Evolutionary conservation across 1,140 invertebrate genomes (phyloP).

Genomic region (Listronotus bonariensis): DNA sequence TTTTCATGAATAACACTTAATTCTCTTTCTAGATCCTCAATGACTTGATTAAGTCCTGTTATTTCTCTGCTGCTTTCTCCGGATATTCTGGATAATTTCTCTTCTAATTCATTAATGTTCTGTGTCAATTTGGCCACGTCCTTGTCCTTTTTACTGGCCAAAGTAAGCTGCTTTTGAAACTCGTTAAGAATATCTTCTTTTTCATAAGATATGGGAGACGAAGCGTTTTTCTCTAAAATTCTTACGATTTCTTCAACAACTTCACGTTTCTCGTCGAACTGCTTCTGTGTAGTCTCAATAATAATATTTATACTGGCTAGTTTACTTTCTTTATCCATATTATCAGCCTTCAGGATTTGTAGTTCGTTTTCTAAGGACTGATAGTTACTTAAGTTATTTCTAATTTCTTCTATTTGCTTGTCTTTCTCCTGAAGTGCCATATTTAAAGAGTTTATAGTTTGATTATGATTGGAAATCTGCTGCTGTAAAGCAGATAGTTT

Average conservation of each 20-base stretch:
- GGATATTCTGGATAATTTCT: conserved; percentile 10
- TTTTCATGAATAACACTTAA: conserved; percentile 56
- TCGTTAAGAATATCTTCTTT: conserved; percentile 38
- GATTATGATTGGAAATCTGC: conserved; percentile 51
- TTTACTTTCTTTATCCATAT: conserved; percentile 39
- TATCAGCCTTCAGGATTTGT: conserved; percentile 19
- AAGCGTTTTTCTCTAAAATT: conserved; percentile 36
- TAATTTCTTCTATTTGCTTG: conserved; percentile 29
- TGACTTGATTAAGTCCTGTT: conserved; percentile 30
- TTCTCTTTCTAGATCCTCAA: conserved; percentile 39
- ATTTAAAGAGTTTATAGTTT: conserved; percentile 44
- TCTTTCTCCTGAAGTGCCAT: conserved; percentile 38
- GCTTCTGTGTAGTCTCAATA: conserved; percentile 40
- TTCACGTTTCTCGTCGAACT: conserved; percentile 43
- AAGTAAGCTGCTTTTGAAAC: conserved; percentile 36
- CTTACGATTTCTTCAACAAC: conserved; percentile 40
- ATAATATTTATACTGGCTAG: conserved; percentile 36
- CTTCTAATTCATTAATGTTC: conserved; percentile 18
- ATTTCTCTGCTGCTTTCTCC: conserved; percentile 33
- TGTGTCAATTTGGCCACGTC: conserved; percentile 25
- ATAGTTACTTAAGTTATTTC: conserved; percentile 30
- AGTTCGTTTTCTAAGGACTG: conserved; percentile 32
- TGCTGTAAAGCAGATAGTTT: conserved; percentile 54
- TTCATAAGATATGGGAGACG: conserved; percentile 36
- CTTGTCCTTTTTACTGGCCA: conserved; percentile 20